Percentiles rank a stretch among this genome's conserved stretches.
Conservation (phyloP, 2,888 invertebrate genomes). For the Philopedon plagiatum region DNA sequence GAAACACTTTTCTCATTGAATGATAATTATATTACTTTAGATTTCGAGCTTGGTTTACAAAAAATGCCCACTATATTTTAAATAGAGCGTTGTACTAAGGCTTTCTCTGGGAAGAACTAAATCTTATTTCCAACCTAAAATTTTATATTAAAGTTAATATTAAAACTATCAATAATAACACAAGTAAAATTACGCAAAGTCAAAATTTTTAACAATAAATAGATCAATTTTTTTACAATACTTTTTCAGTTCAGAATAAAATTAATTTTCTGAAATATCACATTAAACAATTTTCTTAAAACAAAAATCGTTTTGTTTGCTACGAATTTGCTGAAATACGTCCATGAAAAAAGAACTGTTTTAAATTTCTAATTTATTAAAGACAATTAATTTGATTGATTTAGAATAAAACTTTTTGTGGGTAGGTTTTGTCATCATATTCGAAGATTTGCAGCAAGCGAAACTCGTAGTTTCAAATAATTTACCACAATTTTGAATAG, state of each 20-base stretch:
- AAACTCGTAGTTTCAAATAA: too few species aligned
- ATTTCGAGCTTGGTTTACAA: conserved; percentile 8
- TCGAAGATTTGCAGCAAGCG: too few species aligned
- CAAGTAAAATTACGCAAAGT: not conserved
- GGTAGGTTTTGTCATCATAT: too few species aligned
- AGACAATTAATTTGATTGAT: too few species aligned
- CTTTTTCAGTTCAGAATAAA: not conserved
- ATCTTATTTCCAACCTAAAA: not conserved
- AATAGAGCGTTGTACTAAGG: conserved; percentile 7
- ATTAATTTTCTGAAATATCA: not conserved
- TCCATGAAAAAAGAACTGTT: too few species aligned
- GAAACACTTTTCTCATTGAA: not conserved
- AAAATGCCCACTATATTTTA: not conserved
- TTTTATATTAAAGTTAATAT: not conserved
- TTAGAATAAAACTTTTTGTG: too few species aligned
- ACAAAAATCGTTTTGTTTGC: too few species aligned
- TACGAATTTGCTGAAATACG: too few species aligned
- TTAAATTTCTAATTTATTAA: too few species aligned
- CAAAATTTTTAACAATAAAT: not conserved
- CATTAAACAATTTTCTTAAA: not conserved
- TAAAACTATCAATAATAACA: not conserved
- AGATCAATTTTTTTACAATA: not conserved
- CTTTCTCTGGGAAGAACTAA: not conserved
- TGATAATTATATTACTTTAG: conserved; percentile 2
- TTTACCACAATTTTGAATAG: too few species aligned